A percentile compares a stretch with the other conserved stretches of the same genome.
Conservation (phyloP, 2,888 invertebrate species). For the Mactromeris polynyma region DNA sequence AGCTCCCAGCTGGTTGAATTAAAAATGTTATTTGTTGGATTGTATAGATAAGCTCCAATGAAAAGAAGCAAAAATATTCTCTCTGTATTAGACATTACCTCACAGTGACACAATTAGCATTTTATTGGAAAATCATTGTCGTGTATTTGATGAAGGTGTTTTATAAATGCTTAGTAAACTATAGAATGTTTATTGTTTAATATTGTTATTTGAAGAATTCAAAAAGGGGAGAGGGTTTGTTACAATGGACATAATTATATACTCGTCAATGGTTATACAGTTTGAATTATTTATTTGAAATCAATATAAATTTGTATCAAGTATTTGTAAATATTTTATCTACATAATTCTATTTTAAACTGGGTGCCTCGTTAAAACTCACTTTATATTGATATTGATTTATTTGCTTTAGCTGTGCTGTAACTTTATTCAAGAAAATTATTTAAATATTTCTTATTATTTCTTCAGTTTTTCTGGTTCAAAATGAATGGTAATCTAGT, state of each 20-base stretch:
- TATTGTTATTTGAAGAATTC: not conserved
- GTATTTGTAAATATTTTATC: not conserved
- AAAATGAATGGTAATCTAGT: too few relatives aligned
- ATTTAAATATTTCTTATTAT: too few relatives aligned
- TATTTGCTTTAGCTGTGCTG: not conserved
- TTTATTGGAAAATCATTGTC: not conserved
- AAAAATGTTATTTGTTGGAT: not conserved
- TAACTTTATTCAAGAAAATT: not conserved
- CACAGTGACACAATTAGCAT: not conserved
- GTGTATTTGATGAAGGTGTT: not conserved
- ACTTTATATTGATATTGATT: not conserved
- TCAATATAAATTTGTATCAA: not conserved
- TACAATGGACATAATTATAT: not conserved
- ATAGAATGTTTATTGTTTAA: not conserved
- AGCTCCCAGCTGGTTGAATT: not conserved
- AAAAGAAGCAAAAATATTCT: not conserved
- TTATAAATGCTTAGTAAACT: not conserved
- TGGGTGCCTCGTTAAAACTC: not conserved
- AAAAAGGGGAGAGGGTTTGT: not conserved
- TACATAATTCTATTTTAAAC: not conserved
- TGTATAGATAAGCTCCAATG: not conserved
- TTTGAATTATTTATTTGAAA: not conserved
- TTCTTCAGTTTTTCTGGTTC: too few relatives aligned
- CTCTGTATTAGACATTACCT: not conserved
- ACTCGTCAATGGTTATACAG: not conserved